These are phyloP conservation scores for Holacanthus passer DNA, from an alignment of 2,113 vertebrate species.

Conservation along the genomic window DNA sequence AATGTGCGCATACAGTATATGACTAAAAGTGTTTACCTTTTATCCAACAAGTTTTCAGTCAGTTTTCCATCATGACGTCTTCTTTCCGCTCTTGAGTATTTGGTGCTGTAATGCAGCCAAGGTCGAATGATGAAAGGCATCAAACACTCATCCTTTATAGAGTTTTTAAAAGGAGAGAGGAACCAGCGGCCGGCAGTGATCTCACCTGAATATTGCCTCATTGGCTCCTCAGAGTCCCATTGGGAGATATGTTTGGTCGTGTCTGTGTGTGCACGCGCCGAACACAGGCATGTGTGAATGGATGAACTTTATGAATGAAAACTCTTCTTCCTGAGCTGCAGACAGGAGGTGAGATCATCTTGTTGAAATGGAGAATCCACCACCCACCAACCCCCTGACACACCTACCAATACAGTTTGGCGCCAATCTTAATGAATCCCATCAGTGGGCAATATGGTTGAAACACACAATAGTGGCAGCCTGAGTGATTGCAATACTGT, in stretches of 20 bases:
- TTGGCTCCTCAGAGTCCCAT: constrained; percentile 59
- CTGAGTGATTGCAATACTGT: constrained; percentile 58
- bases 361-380: constrained; percentile 74
- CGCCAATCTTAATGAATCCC: constrained; percentile 76
- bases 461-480: constrained; percentile 30
- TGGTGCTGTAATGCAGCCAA: constrained; percentile 12
- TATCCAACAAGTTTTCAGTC: not conserved
- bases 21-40: not conserved
- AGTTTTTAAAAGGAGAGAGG: constrained; percentile 42
- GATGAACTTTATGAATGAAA: constrained; percentile 82
- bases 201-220: constrained; percentile 76
- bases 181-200: constrained; percentile 66
- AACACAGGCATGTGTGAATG: constrained; percentile 34
- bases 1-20: not conserved
- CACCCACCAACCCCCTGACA: constrained; percentile 18
- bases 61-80: constrained; percentile 16
- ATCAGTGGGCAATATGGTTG: constrained; percentile 41
- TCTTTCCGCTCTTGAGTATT: not conserved
- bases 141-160: constrained; percentile 31
- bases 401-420: constrained; percentile 60
- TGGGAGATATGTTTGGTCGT: constrained; percentile 40
- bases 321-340: constrained; percentile 64
- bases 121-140: constrained; percentile 33
- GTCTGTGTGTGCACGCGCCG: constrained; percentile 7
- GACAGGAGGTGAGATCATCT: constrained; percentile 83